Conservation (phyloP, 2,797 vertebrate genomes). For the Enteromius argenteus region DNA sequence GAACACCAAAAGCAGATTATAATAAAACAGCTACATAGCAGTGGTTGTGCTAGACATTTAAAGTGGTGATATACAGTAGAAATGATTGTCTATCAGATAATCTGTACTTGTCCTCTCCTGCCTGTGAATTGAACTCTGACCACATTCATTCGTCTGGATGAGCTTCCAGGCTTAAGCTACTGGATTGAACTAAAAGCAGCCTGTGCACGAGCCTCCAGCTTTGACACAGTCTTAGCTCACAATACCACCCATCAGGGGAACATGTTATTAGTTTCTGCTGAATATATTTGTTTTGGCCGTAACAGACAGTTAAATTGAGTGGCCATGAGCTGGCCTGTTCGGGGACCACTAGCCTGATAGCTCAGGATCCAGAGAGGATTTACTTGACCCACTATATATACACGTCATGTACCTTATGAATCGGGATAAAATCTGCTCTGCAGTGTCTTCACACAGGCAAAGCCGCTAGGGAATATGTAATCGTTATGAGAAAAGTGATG, state of each 20-base stretch:
- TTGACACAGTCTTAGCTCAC: slow-evolving; percentile 2
- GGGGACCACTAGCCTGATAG: not conserved
- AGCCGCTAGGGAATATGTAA: slow-evolving; percentile 52
- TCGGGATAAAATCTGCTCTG: slow-evolving; percentile 45
- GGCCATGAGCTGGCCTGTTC: slow-evolving; percentile 5
- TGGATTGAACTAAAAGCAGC: slow-evolving; percentile 4
- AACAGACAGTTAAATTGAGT: slow-evolving; percentile 27
- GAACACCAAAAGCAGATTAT: not conserved
- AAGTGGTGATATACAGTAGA: not conserved
- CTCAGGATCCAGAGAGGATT: slow-evolving; percentile 44
- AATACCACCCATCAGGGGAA: slow-evolving; percentile 71
- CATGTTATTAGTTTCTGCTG: slow-evolving; percentile 29
- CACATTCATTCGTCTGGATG: slow-evolving; percentile 2
- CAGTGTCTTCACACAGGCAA: slow-evolving; percentile 49
- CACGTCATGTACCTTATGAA: slow-evolving; percentile 47
- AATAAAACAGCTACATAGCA: not conserved
- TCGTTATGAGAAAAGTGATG: slow-evolving; percentile 42
- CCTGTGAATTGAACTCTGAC: slow-evolving; percentile 30
- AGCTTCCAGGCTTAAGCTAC: slow-evolving; percentile 28
- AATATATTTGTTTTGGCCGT: slow-evolving; percentile 33
- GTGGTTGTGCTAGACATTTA: not conserved
- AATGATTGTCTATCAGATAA: not conserved
- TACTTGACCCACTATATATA: slow-evolving; percentile 46
- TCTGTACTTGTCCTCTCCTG: slow-evolving; percentile 27
- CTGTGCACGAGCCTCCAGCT: not conserved